These are phyloP conservation scores for Lutraria rhynchaena DNA, from an alignment of 1,140 invertebrate genomes.

Conservation along the genomic window DNA sequence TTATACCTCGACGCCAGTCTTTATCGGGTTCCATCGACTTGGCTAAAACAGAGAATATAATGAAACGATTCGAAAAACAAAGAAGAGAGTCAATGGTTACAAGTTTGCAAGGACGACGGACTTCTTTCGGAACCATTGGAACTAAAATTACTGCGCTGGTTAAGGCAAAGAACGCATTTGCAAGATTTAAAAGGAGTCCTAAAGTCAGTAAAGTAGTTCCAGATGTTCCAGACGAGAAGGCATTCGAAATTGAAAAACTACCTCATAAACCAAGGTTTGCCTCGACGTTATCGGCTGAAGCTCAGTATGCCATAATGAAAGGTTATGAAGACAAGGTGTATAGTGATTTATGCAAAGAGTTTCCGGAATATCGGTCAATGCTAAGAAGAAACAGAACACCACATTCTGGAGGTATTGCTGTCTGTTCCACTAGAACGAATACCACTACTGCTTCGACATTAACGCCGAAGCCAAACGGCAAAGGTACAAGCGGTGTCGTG, in stretches of 20 bases:
- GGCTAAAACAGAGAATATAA: slow-evolving; percentile 12
- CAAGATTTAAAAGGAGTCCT: slow-evolving; percentile 28
- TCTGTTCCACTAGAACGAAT: not conserved
- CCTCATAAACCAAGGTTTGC: slow-evolving; percentile 74
- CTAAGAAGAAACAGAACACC: slow-evolving; percentile 72
- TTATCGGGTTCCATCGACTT: not conserved
- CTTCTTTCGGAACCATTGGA: slow-evolving; percentile 54
- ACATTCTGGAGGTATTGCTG: slow-evolving; percentile 8
- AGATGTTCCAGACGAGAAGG: slow-evolving; percentile 55
- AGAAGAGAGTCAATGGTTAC: not conserved
- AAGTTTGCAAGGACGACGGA: not conserved
- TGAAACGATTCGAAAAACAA: not conserved
- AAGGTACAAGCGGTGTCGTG: not conserved
- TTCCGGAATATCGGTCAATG: slow-evolving; percentile 62
- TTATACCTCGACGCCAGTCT: not conserved
- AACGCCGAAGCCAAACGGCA: not conserved
- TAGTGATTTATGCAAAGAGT: slow-evolving; percentile 59
- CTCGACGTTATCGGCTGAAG: slow-evolving; percentile 74
- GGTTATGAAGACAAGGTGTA: slow-evolving; percentile 78
- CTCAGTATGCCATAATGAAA: slow-evolving; percentile 78
- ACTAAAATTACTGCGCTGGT: slow-evolving; percentile 56
- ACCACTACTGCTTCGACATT: too few species aligned
- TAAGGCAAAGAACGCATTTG: slow-evolving; percentile 63
- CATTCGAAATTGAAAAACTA: slow-evolving; percentile 67
- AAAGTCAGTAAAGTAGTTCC: slow-evolving; percentile 5